Evolutionary conservation across 2,888 invertebrate species (phyloP).

Genomic region (Elmis aenea): DNA sequence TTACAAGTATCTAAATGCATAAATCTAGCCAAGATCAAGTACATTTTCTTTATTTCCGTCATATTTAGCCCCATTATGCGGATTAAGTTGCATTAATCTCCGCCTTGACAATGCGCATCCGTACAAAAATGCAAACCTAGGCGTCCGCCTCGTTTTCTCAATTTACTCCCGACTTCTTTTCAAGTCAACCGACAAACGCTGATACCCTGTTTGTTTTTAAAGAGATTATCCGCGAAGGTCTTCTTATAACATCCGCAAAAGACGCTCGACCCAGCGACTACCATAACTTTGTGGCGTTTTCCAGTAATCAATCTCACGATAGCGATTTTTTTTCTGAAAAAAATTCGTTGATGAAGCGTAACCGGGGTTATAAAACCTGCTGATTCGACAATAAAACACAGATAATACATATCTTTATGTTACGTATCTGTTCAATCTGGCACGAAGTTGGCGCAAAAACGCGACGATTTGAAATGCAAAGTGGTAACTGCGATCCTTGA

Average conservation of each 20-base stretch:
- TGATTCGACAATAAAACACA: constrained; percentile 36
- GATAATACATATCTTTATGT: constrained; percentile 44
- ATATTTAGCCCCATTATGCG: constrained; percentile 22
- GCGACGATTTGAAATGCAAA: constrained; percentile 43
- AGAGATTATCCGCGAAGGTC: too few relatives aligned
- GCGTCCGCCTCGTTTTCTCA: too few relatives aligned
- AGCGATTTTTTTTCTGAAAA: too few relatives aligned
- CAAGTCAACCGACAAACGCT: too few relatives aligned
- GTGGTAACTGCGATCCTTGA: constrained; percentile 36
- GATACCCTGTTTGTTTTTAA: too few relatives aligned
- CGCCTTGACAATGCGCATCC: constrained; percentile 12
- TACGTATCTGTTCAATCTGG: constrained; percentile 43
- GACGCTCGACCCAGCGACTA: too few relatives aligned
- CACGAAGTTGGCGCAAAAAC: constrained; percentile 44
- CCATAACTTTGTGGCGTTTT: too few relatives aligned
- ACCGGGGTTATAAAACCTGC: too few relatives aligned
- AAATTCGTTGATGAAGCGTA: too few relatives aligned
- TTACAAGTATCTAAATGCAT: constrained; percentile 17
- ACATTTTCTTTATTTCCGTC: constrained; percentile 20
- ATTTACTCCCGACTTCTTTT: too few relatives aligned
- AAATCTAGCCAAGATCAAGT: constrained; percentile 18
- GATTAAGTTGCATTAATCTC: constrained; percentile 20
- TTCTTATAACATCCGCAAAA: too few relatives aligned
- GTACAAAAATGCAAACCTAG: neutral
- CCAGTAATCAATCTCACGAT: too few relatives aligned